Conservation (phyloP, 1,140 invertebrate genomes). For the Calycopis cecrops region DNA sequence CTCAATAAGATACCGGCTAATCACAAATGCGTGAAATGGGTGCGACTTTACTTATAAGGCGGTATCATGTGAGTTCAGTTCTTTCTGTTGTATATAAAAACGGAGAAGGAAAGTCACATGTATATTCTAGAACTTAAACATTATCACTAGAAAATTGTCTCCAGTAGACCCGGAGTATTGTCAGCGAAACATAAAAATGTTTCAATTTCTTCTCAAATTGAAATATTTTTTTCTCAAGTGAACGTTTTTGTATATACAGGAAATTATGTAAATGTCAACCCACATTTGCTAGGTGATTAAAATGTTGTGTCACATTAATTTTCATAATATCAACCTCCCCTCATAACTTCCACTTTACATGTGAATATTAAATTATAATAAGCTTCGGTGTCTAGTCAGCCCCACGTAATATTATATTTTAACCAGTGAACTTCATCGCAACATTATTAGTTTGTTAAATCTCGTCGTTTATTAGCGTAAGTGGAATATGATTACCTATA, state of each 20-base stretch:
- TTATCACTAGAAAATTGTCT: too few relatives aligned
- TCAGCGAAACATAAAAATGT: too few relatives aligned
- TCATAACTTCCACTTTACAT: constrained; percentile 11
- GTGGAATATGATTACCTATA: background rate
- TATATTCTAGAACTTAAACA: too few relatives aligned
- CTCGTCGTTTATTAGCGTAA: background rate
- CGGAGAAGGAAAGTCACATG: too few relatives aligned
- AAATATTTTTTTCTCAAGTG: constrained; percentile 3
- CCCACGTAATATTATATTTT: constrained; percentile 3
- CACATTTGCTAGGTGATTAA: background rate
- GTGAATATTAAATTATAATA: constrained; percentile 14
- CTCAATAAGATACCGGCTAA: too few relatives aligned
- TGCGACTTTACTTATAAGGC: too few relatives aligned
- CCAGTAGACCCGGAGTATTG: too few relatives aligned
- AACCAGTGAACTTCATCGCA: background rate
- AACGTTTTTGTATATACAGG: constrained; percentile 5
- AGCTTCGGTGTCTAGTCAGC: background rate
- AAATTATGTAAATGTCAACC: constrained; percentile 10
- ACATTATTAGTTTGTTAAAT: constrained; percentile 5
- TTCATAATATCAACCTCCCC: constrained; percentile 12
- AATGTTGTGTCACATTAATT: constrained; percentile 11
- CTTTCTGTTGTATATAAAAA: too few relatives aligned
- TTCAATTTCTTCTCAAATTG: too few relatives aligned
- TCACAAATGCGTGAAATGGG: too few relatives aligned
- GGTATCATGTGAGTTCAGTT: too few relatives aligned